A percentile compares a stretch with the other conserved stretches of the same genome.
Conservation (phyloP, 2,113 vertebrate genomes). For the Pterophyllum scalare region DNA sequence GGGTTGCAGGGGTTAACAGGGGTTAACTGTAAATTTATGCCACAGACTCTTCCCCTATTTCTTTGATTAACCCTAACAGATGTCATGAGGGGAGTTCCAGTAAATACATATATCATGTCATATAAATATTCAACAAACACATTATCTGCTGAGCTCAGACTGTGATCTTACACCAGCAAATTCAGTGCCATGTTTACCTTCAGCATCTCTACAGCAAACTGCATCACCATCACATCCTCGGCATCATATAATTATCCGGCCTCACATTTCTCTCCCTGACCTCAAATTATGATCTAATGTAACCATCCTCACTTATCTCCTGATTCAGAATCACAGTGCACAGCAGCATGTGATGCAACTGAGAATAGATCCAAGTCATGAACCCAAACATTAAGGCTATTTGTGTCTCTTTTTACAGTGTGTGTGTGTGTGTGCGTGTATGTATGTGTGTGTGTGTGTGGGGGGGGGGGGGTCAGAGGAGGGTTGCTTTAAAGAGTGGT, state of each 20-base stretch:
- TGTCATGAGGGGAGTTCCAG: neutral
- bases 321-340: neutral
- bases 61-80: too few relatives aligned
- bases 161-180: neutral
- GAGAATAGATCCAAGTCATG: neutral
- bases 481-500: conserved; percentile 7
- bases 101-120: neutral
- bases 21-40: neutral
- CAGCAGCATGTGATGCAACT: neutral
- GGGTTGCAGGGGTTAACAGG: neutral
- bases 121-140: neutral
- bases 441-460: neutral
- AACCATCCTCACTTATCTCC: neutral
- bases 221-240: conserved; percentile 5
- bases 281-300: conserved; percentile 7
- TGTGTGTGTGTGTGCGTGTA: neutral
- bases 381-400: conserved; percentile 1
- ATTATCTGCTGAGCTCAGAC: neutral
- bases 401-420: neutral
- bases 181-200: neutral
- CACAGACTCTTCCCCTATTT: too few relatives aligned
- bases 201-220: neutral
- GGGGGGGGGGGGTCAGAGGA: neutral
- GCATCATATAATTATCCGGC: neutral
- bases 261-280: neutral